Base-by-base conservation (phyloP, 1,140 invertebrate genomes). In the Lepidurus packardi region DNA sequence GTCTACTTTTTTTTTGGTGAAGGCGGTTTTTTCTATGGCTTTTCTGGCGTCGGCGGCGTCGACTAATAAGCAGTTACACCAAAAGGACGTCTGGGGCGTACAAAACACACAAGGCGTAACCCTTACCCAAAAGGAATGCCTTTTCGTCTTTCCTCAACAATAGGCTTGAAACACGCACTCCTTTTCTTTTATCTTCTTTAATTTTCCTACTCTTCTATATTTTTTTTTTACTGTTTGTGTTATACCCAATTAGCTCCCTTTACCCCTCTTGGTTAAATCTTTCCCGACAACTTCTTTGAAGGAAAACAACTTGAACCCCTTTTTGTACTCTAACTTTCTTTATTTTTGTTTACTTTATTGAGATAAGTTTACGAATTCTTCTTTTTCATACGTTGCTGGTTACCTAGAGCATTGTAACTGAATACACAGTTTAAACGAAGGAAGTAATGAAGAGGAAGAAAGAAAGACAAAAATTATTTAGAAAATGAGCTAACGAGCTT, bases 41-140 rank as follows among this genome's bases (percentile, higher is more conserved):
- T 65, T 65, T 21, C 53, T 65, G 53, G 53, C 53, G 53, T 65
- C 53, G 53, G 53, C 53, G 53, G 53, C n/a, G 53, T 65, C 53
- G 8, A 65, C 53, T 65, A 65, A 65, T 65, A 65, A 65, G 53
- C 53, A 65, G 16, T 65, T 65, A 65, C 53, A 65, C 13, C 53
- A 65, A 65, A 21, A 65, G 16, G 53, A 65, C 53, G 53, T 65
- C 53, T 65, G 53, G 34, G 53, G 53, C 53, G 53, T 65, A 65
- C 21, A 11, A 65, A 65, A 65, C 53, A 65, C 53, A 65, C 53
- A 65, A 65, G 53, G 53, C 53, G 53, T 65, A 65, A 65, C 53
- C 53, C 13, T 65, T 65, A 21, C 53, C 53, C 4, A 65, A 65
- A 65, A 65, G 21, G 53, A 21, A 21, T 13, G n/a, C 16, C 53